Conservation (phyloP, 2,797 vertebrate genomes). For the Hybognathus amarus region DNA sequence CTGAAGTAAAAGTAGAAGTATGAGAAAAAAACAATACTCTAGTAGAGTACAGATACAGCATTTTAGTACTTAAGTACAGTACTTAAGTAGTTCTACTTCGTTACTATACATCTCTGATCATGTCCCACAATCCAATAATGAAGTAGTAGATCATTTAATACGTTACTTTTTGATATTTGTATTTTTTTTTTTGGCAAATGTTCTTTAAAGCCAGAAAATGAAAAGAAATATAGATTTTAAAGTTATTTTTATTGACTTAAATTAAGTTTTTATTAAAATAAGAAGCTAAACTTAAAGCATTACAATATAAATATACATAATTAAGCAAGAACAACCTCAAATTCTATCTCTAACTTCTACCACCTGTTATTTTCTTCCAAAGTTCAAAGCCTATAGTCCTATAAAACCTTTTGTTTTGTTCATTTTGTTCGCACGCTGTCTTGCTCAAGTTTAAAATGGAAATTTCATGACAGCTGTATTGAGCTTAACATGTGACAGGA, state of each 20-base stretch:
- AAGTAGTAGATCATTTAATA: not conserved
- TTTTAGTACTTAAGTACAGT: too few species aligned
- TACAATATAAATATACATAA: not conserved
- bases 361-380: not conserved
- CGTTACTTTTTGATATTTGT: too few species aligned
- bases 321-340: not conserved
- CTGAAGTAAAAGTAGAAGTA: too few species aligned
- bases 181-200: not conserved
- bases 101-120: too few species aligned
- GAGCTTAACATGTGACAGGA: conserved; percentile 12
- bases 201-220: not conserved
- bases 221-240: not conserved
- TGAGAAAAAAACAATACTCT: too few species aligned
- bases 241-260: not conserved
- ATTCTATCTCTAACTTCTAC: not conserved
- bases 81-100: too few species aligned
- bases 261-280: not conserved
- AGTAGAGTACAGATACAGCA: too few species aligned
- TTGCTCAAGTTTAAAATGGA: conserved; percentile 14
- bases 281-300: conserved; percentile 23
- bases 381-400: not conserved
- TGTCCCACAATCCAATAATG: not conserved
- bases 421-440: too few species aligned
- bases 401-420: not conserved
- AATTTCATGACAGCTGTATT: not conserved